Evolutionary conservation across 1,140 invertebrate species (phyloP).

Genomic region (Lucilia cuprina): DNA sequence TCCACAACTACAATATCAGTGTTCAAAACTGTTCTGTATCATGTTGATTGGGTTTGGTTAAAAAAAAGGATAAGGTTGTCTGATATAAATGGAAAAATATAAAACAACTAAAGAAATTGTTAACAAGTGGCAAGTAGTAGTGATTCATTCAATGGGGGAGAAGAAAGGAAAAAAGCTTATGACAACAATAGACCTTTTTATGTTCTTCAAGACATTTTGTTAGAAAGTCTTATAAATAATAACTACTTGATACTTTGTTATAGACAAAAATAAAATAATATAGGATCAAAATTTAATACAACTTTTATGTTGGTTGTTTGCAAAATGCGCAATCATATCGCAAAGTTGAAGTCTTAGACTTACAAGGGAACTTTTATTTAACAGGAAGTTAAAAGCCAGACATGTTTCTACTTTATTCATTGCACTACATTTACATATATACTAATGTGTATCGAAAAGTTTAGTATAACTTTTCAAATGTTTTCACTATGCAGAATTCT

Average conservation of each 20-base stretch:
- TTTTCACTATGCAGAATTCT: too few species aligned
- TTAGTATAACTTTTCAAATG: too few species aligned
- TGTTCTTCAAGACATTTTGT: not conserved
- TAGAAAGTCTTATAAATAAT: not conserved
- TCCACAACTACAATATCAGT: not conserved
- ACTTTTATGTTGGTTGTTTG: not conserved
- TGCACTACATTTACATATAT: not conserved
- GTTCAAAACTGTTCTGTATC: not conserved
- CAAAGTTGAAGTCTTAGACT: not conserved
- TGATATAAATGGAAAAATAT: not conserved
- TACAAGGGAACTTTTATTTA: not conserved
- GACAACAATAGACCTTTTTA: not conserved
- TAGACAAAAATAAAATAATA: not conserved
- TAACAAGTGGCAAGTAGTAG: not conserved
- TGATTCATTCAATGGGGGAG: not conserved
- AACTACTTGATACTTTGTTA: not conserved
- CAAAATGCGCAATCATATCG: not conserved
- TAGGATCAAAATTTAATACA: not conserved
- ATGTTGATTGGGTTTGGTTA: too few species aligned
- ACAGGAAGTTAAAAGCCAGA: not conserved
- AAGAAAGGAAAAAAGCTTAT: not conserved
- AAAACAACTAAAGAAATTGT: not conserved
- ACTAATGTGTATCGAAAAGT: not conserved
- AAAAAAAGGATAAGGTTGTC: not conserved
- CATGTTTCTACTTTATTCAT: not conserved